These are phyloP conservation scores for Branchellion lobata DNA, from an alignment of 2,888 invertebrate species.

Conservation along the genomic window DNA sequence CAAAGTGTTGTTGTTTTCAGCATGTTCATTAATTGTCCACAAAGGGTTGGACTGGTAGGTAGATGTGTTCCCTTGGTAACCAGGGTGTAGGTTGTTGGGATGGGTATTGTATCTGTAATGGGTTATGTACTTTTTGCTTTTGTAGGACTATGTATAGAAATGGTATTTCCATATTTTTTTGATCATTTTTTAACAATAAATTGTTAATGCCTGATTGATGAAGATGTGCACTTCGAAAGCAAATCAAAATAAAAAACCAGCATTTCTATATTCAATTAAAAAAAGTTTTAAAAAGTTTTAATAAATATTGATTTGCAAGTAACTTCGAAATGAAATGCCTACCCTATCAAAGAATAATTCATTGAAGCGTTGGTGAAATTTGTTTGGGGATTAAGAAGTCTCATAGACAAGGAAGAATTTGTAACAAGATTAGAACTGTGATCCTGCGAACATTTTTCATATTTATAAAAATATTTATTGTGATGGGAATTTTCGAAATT, in stretches of 20 bases:
- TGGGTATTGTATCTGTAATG: not conserved
- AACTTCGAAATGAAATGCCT: not conserved
- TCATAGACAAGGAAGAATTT: constrained; percentile 11
- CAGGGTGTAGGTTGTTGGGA: constrained; percentile 2
- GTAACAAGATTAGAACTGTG: not conserved
- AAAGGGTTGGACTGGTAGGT: not conserved
- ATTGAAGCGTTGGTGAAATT: not conserved
- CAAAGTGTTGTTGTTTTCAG: not conserved
- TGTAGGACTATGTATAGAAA: too few relatives aligned
- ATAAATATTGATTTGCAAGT: not conserved
- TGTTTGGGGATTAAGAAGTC: constrained; percentile 24
- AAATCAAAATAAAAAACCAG: too few relatives aligned
- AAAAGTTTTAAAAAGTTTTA: not conserved
- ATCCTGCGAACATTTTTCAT: constrained; percentile 1
- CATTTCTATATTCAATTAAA: too few relatives aligned
- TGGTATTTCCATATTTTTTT: too few relatives aligned
- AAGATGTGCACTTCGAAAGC: too few relatives aligned
- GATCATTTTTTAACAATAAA: too few relatives aligned
- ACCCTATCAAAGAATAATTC: constrained; percentile 10
- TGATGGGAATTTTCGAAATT: not conserved
- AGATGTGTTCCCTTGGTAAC: not conserved
- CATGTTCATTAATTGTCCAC: not conserved
- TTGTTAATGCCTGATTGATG: too few relatives aligned
- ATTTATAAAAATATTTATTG: not conserved
- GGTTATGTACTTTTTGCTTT: too few relatives aligned